A percentile compares a stretch with the other conserved stretches of the same genome.
Conservation (phyloP, 2,113 vertebrate genomes). For the Caranx melampygus region DNA sequence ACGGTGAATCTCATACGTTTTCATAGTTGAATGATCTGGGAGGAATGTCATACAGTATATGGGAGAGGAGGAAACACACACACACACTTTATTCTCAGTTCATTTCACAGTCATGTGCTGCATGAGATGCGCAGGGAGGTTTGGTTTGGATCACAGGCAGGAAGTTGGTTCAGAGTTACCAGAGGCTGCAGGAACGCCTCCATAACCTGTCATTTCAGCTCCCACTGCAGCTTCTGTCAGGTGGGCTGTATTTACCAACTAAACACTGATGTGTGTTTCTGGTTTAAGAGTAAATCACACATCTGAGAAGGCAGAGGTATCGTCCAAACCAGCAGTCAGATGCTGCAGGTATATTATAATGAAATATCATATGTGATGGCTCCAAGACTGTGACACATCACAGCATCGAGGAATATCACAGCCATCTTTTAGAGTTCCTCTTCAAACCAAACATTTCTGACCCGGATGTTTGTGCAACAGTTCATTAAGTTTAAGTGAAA, state of each 20-base stretch:
- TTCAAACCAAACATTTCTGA: neutral
- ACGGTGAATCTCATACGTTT: constrained; percentile 29
- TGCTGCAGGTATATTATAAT: neutral
- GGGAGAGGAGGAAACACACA: constrained; percentile 20
- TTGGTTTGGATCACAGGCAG: constrained; percentile 42
- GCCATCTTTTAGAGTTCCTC: neutral
- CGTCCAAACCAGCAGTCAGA: too few relatives aligned
- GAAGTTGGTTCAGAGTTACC: constrained; percentile 41
- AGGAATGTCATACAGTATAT: constrained; percentile 11
- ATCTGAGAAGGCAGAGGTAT: neutral
- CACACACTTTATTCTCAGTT: neutral
- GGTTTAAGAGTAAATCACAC: neutral
- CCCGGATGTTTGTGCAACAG: neutral
- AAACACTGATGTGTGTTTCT: neutral
- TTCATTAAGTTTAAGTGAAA: neutral
- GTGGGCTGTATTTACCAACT: neutral
- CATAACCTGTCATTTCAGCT: constrained; percentile 35
- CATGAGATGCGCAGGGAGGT: constrained; percentile 11
- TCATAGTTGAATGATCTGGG: constrained; percentile 9
- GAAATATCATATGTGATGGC: too few relatives aligned
- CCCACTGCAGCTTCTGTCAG: constrained; percentile 5
- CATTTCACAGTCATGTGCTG: neutral
- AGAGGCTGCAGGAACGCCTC: constrained; percentile 11
- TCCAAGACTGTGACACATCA: too few relatives aligned
- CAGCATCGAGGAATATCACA: neutral